phyloP scores from a whole-genome alignment of 2,888 invertebrate species.

The Perithous albicinctus region DNA sequence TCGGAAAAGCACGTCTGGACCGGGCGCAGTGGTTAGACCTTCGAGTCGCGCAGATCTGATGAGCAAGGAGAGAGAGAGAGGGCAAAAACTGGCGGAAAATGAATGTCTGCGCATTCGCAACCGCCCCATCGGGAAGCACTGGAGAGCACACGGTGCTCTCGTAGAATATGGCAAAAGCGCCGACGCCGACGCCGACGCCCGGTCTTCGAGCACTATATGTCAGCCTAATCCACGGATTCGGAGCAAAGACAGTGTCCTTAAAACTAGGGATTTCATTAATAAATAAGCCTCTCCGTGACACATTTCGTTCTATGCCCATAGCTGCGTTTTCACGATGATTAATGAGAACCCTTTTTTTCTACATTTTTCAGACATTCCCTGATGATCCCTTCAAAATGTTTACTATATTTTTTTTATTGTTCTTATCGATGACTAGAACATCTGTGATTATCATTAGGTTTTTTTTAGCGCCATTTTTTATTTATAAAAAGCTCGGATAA shows the following conservation, averaged over 20 bases:
- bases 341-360: not conserved
- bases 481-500: too few species aligned
- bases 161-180: not conserved
- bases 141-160: not conserved
- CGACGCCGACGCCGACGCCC: constrained; percentile 39
- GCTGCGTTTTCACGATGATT: too few species aligned
- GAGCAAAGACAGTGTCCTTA: too few species aligned
- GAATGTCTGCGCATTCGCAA: constrained; percentile 2
- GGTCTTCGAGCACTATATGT: constrained; percentile 16
- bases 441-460: too few species aligned
- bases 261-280: too few species aligned
- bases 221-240: not conserved
- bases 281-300: too few species aligned
- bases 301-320: too few species aligned
- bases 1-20: not conserved
- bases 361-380: too few species aligned
- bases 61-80: constrained; percentile 1
- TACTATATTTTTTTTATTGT: too few species aligned
- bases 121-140: constrained; percentile 19
- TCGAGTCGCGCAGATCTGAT: constrained; percentile 9
- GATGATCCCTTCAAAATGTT: too few species aligned
- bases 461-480: too few species aligned
- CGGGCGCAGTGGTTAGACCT: constrained; percentile 11
- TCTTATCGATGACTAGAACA: too few species aligned
- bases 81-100: not conserved